These are phyloP conservation scores for Apeltes quadracus DNA, from an alignment of 2,113 vertebrate species.

Conservation along the genomic window DNA sequence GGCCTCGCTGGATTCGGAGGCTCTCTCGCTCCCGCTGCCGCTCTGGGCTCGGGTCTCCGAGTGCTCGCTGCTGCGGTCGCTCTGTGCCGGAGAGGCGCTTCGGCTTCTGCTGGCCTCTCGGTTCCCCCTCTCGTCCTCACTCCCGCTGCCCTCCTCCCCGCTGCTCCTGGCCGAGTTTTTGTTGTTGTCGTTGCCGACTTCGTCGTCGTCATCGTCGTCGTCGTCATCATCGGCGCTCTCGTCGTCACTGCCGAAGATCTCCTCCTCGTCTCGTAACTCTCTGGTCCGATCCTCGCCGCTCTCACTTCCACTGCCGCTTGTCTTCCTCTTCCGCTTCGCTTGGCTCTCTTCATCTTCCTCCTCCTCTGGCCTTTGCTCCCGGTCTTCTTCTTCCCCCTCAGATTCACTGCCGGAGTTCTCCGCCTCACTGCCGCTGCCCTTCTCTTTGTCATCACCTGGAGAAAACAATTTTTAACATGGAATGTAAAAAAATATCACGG, in stretches of 20 bases:
- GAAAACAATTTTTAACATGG: neutral
- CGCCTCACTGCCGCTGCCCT: slow-evolving; percentile 86
- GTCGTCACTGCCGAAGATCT: slow-evolving; percentile 92
- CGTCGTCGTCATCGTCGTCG: too few species aligned
- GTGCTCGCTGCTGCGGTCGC: slow-evolving; percentile 84
- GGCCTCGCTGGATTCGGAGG: slow-evolving; percentile 84
- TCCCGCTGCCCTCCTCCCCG: slow-evolving; percentile 73
- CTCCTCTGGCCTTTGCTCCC: slow-evolving; percentile 57
- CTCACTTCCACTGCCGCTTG: slow-evolving; percentile 83
- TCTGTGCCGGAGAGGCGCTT: slow-evolving; percentile 84
- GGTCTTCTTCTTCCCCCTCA: slow-evolving; percentile 78
- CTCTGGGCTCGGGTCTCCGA: slow-evolving; percentile 81
- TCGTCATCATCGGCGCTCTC: slow-evolving; percentile 71
- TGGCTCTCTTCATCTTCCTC: slow-evolving; percentile 64
- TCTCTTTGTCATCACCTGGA: slow-evolving; percentile 87
- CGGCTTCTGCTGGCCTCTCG: slow-evolving; percentile 76
- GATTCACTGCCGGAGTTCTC: slow-evolving; percentile 84
- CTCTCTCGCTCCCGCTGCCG: slow-evolving; percentile 83
- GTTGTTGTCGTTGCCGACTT: slow-evolving; percentile 56
- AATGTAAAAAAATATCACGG: neutral
- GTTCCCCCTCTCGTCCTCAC: slow-evolving; percentile 75
- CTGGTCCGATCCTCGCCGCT: slow-evolving; percentile 81
- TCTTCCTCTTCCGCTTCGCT: slow-evolving; percentile 70
- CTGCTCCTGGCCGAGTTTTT: slow-evolving; percentile 75
- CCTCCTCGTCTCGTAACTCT: slow-evolving; percentile 89